phyloP scores from a whole-genome alignment of 2,113 vertebrate species.

The Gasterosteus aculeatus region DNA sequence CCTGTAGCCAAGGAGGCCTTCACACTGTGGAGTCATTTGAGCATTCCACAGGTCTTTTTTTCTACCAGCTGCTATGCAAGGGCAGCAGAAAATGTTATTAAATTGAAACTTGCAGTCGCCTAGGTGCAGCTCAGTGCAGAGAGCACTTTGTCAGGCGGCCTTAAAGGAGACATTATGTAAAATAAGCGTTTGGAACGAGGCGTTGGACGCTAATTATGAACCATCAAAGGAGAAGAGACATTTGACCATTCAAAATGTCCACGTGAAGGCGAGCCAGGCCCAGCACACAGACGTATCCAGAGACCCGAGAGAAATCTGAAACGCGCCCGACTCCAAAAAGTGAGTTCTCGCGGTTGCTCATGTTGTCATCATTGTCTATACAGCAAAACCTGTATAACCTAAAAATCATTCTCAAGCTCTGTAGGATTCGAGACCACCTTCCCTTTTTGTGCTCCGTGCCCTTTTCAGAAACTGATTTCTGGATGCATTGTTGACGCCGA shows the following conservation, averaged over 20 bases:
- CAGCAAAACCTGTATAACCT: slow-evolving; percentile 11
- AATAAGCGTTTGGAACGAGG: slow-evolving; percentile 20
- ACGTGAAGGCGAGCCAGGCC: slow-evolving; percentile 5
- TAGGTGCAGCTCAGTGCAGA: not conserved
- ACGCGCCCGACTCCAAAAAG: not conserved
- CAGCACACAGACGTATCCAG: not conserved
- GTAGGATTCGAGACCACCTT: slow-evolving; percentile 12
- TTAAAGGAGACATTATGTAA: slow-evolving; percentile 21
- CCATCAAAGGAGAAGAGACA: not conserved
- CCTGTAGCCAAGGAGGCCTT: slow-evolving; percentile 41
- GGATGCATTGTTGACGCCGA: slow-evolving; percentile 15
- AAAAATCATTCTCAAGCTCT: slow-evolving; percentile 13
- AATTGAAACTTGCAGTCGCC: slow-evolving; percentile 12
- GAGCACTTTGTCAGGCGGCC: slow-evolving; percentile 5
- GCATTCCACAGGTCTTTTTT: slow-evolving; percentile 40
- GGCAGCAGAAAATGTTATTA: slow-evolving; percentile 26
- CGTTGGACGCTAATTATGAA: not conserved
- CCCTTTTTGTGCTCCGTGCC: slow-evolving; percentile 33
- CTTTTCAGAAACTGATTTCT: slow-evolving; percentile 36
- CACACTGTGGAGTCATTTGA: slow-evolving; percentile 33
- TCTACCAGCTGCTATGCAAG: slow-evolving; percentile 6
- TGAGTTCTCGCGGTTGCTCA: slow-evolving; percentile 18
- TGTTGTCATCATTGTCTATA: not conserved
- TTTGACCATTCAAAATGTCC: slow-evolving; percentile 13
- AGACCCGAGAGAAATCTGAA: slow-evolving; percentile 19